Base-by-base conservation (phyloP, 2,797 vertebrate genomes). In the Pygocentrus nattereri region DNA sequence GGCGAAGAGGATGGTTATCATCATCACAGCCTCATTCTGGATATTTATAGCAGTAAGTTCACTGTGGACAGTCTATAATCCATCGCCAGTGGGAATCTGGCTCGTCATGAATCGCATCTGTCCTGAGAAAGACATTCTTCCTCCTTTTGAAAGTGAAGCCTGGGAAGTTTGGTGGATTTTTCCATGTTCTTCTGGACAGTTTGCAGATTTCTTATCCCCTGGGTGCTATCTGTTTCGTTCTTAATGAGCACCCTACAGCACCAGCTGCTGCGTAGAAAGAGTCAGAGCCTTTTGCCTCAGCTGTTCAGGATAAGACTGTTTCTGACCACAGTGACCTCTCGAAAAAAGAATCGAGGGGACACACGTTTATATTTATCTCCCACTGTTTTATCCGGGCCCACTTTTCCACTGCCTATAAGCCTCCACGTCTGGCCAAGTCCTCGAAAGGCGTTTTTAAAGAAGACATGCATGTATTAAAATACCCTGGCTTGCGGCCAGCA, bases 151-250 rank as follows among this genome's bases (percentile, higher is more conserved):
- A 61, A 61, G 64, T 18, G 19, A 80, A 80, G 38, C 80, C 49
- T 76, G 73, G 73, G 80, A 76, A 76, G 62, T 81, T 81, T 69
- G 50, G 41, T 81, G 64, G 30, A 52, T 59, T 74, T 80, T 56
- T 71, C 69, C 69, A 71, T 71, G 69, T 52, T 71, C 23, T 56
- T 23, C 30, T 73, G 71, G 71, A 70, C 50, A 52, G 8, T 31
- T n/a, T 41, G 31, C 34, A 72, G 27, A 82, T 56, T 72, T 82
- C 58, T 54, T 25, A 54, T 82, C 68, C 80, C 80, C 12, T 38
- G 74, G 68, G 74, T 54, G 49, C 80, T 44, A 70, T 82, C 67
- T 23, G 25, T 76, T 49, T 54, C 19, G 10, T 44, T 31, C 52
- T 59, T 21, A 68, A 75, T 49, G 21, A 76, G 13, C 49, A 25